Conservation (phyloP, 2,797 vertebrate genomes). For the Pangasius krempfi region DNA sequence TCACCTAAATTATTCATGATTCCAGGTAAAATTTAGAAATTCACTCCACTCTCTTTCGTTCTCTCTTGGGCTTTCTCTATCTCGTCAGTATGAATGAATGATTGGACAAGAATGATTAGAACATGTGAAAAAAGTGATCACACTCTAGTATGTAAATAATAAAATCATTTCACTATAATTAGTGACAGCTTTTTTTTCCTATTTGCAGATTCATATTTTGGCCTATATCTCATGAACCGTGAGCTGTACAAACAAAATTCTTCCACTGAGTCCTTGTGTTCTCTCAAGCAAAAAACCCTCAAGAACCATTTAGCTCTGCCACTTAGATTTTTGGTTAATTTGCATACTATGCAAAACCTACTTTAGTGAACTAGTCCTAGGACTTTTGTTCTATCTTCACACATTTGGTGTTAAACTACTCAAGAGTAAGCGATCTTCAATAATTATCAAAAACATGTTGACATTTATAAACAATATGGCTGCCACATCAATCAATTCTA, state of each 20-base stretch:
- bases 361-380: neutral
- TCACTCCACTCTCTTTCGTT: neutral
- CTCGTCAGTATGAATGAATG: neutral
- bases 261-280: neutral
- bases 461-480: neutral
- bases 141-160: neutral
- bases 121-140: neutral
- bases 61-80: neutral
- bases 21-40: constrained; percentile 27
- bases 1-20: constrained; percentile 37
- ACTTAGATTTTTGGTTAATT: neutral
- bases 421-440: neutral
- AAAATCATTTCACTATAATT: neutral
- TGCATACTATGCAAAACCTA: neutral
- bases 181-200: neutral
- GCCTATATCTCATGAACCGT: neutral
- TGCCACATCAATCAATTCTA: neutral
- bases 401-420: neutral
- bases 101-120: no score
- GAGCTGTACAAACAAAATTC: neutral
- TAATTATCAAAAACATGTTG: neutral
- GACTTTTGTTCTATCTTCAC: neutral
- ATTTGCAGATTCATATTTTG: neutral
- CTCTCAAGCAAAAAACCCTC: neutral
- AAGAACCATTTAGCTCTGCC: neutral